Evolutionary conservation across 2,888 invertebrate species (phyloP).

Genomic region (Psococerastis gibbosa): DNA sequence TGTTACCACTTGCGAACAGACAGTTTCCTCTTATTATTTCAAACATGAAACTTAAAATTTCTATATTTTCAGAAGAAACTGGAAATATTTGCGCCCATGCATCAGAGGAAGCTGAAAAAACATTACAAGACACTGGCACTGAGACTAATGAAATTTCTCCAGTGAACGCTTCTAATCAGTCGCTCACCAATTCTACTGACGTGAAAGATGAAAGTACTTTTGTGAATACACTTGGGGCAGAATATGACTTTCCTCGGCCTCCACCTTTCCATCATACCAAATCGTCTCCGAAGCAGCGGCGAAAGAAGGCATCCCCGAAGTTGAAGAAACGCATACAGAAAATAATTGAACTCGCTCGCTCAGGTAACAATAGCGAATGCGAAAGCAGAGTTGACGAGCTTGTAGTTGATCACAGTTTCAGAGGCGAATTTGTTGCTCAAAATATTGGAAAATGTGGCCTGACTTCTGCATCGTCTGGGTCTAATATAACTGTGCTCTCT

Average conservation of each 20-base stretch:
- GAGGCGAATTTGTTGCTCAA: too few species aligned
- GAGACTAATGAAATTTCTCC: too few species aligned
- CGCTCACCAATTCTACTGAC: too few species aligned
- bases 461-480: conserved; percentile 3
- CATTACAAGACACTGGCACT: too few species aligned
- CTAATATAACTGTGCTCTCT: not conserved
- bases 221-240: not conserved
- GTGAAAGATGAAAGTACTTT: not conserved
- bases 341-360: not conserved
- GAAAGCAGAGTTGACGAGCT: not conserved
- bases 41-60: too few species aligned
- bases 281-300: not conserved
- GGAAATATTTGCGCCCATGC: not conserved
- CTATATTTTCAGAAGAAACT: not conserved
- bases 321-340: not conserved
- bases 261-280: not conserved
- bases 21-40: too few species aligned
- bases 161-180: too few species aligned
- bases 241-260: not conserved
- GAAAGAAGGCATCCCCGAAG: not conserved
- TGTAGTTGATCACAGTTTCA: not conserved
- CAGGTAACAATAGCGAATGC: not conserved
- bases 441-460: not conserved
- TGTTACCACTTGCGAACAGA: too few species aligned
- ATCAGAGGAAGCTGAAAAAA: not conserved